Percentiles rank a stretch among this genome's conserved stretches.
Conservation (phyloP, 2,888 invertebrate genomes). For the Leptinotarsa peninsularis region DNA sequence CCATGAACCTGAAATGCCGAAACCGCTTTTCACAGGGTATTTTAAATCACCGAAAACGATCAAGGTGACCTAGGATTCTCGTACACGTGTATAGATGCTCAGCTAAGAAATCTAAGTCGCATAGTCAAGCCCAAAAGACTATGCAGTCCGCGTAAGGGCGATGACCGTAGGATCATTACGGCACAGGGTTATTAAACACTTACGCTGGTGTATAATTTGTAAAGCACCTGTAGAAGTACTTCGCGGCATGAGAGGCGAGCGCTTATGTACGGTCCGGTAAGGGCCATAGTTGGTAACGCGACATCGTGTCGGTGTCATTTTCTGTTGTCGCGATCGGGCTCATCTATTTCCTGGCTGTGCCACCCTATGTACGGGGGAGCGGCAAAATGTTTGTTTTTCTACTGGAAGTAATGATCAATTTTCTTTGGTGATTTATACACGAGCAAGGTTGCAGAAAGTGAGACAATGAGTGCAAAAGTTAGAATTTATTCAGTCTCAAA, state of each 20-base stretch:
- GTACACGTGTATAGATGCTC: constrained; percentile 52
- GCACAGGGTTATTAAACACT: constrained; percentile 64
- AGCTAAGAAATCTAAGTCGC: constrained; percentile 52
- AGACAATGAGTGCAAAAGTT: too few species aligned
- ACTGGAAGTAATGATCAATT: not conserved
- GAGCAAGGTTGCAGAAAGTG: too few species aligned
- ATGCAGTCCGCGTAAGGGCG: constrained; percentile 62
- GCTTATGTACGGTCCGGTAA: constrained; percentile 29
- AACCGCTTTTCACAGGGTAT: constrained; percentile 9
- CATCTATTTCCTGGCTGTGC: constrained; percentile 45
- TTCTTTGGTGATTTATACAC: too few species aligned
- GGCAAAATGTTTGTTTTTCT: not conserved
- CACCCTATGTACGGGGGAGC: constrained; percentile 31
- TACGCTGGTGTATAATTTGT: constrained; percentile 21
- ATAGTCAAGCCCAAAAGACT: constrained; percentile 58
- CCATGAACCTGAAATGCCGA: not conserved
- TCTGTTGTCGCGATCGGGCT: constrained; percentile 40
- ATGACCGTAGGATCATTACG: constrained; percentile 64
- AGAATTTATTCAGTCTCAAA: too few species aligned
- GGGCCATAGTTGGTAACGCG: not conserved
- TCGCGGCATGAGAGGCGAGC: constrained; percentile 24
- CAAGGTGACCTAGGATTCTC: constrained; percentile 37
- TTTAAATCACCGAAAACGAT: constrained; percentile 27
- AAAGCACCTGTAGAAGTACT: constrained; percentile 31
- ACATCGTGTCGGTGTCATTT: constrained; percentile 35